Conservation (phyloP, 2,113 vertebrate genomes). For the Conger conger region DNA sequence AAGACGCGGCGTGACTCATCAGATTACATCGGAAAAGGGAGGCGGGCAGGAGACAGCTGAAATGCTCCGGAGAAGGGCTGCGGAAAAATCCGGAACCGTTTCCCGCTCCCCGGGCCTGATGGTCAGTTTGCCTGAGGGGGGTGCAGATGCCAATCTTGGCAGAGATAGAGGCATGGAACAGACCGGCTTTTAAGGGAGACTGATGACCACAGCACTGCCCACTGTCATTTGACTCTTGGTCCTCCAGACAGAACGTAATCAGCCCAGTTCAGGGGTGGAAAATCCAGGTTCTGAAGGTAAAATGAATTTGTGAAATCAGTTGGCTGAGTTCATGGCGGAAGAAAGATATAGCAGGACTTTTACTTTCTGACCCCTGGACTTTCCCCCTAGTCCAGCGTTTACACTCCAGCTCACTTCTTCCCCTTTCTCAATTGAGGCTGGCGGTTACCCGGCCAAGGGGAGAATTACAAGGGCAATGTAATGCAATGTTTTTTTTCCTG, state of each 20-base stretch:
- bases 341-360: no score
- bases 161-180: background rate
- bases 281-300: no score
- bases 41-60: background rate
- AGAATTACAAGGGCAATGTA: background rate
- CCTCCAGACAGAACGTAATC: background rate
- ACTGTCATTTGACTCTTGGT: background rate
- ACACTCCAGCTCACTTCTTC: background rate
- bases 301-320: no score
- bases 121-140: background rate
- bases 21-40: background rate
- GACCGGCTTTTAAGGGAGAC: background rate
- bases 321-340: no score
- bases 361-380: no score
- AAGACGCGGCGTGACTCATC: slow-evolving; percentile 1
- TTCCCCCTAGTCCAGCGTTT: background rate
- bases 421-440: background rate
- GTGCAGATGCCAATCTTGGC: background rate
- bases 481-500: background rate
- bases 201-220: background rate
- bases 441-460: background rate
- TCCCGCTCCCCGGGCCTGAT: background rate
- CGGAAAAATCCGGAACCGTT: background rate
- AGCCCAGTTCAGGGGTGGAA: background rate
- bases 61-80: background rate